phyloP scores from a whole-genome alignment of 2,888 invertebrate species.

The Xanthia icteritia region DNA sequence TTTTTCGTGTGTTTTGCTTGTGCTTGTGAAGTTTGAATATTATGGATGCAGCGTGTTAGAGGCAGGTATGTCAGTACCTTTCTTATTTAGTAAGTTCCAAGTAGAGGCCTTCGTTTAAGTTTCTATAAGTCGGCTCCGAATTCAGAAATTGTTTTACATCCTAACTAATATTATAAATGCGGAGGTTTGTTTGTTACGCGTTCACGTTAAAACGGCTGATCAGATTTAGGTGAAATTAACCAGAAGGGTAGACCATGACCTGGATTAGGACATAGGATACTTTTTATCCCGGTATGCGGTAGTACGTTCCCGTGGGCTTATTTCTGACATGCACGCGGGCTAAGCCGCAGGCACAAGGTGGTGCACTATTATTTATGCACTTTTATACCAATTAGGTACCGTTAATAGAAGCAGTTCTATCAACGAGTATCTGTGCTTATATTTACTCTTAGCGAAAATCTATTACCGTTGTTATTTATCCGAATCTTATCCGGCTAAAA shows the following conservation, averaged over 20 bases:
- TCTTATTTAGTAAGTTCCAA: neutral
- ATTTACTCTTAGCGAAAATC: neutral
- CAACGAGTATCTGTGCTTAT: neutral
- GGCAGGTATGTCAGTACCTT: neutral
- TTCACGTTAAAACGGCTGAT: too few species aligned
- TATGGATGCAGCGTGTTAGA: neutral
- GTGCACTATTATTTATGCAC: neutral
- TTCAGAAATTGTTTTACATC: neutral
- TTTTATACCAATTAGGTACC: neutral
- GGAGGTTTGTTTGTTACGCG: too few species aligned
- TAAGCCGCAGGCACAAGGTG: too few species aligned
- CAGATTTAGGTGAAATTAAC: too few species aligned
- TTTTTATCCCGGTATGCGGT: too few species aligned
- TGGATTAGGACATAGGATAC: too few species aligned
- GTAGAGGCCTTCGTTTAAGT: neutral
- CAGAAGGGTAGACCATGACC: too few species aligned
- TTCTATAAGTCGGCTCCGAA: too few species aligned
- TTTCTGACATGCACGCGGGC: too few species aligned
- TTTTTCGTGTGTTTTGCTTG: neutral
- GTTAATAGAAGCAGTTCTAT: neutral
- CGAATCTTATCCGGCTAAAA: neutral
- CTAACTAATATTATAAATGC: too few species aligned
- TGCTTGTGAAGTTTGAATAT: neutral
- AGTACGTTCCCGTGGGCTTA: too few species aligned
- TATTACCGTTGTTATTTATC: neutral